These are phyloP conservation scores for Microcebus lehilahytsara DNA, from an alignment of 2,113 vertebrate genomes.

Conservation along the genomic window DNA sequence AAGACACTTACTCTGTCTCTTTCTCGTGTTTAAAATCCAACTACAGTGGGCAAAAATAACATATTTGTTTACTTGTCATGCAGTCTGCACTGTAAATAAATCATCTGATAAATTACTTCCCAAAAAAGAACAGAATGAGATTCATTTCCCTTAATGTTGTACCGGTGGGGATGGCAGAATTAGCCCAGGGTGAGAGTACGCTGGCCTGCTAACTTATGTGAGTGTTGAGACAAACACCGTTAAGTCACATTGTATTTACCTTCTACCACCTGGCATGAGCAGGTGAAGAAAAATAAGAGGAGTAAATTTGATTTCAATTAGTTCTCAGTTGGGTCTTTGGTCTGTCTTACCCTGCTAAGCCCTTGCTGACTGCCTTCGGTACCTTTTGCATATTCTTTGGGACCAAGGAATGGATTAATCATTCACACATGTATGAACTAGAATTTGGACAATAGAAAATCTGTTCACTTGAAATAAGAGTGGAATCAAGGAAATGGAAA, in stretches of 20 bases:
- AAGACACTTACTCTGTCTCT: constrained; percentile 75
- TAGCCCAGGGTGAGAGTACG: constrained; percentile 65
- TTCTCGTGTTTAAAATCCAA: constrained; percentile 79
- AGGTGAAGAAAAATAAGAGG: constrained; percentile 53
- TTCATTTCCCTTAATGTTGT: constrained; percentile 76
- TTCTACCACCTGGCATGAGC: not conserved
- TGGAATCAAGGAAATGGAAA: constrained; percentile 30
- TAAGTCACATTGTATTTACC: not conserved
- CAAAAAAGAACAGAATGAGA: constrained; percentile 69
- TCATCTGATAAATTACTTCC: constrained; percentile 77
- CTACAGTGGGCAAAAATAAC: constrained; percentile 72
- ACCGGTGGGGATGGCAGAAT: constrained; percentile 61
- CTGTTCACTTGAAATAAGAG: not conserved
- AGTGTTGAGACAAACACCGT: not conserved
- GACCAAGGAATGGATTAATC: not conserved
- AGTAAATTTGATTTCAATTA: constrained; percentile 74
- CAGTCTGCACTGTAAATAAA: constrained; percentile 78
- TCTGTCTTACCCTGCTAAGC: not conserved
- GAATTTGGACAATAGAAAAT: constrained; percentile 15
- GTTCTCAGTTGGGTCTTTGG: constrained; percentile 27
- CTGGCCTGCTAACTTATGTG: constrained; percentile 21
- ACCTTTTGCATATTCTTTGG: not conserved
- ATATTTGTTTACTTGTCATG: constrained; percentile 78
- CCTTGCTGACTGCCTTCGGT: not conserved
- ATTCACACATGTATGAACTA: not conserved